Base-by-base conservation (phyloP, 2,888 invertebrate species). In the Coecobrya sp. region DNA sequence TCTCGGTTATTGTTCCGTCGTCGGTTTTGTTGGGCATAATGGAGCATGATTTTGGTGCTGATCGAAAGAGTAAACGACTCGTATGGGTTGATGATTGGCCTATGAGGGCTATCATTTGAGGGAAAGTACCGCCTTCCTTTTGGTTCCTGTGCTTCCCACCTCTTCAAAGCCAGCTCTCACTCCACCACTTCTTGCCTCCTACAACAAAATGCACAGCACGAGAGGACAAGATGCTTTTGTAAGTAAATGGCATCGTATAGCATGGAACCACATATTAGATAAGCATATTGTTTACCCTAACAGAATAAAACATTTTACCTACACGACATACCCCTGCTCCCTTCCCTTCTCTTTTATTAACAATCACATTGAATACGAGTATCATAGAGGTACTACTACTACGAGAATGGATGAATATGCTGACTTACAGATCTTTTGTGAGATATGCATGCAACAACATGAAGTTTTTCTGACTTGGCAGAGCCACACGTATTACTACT, bases 41-140 rank as follows among this genome's bases (percentile, higher is more conserved):
- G 93, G 94, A 86, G 94, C 93, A 94, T 94, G 93, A 94, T 94
- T 93, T 93, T 93, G 91, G 86, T 91, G 92, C 93, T 94, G 93
- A 94, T 94, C 93, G 94, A 93, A 92, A 94, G 85, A 91, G 93
- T 94, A 92, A 94, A 93, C 93, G 94, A 93, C 89, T 93, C 92
- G 93, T 91, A 93, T 93, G 93, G 92, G 93, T 86, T 92, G 93
- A 94, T 94, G 94, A 94, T 94, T 94, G 94, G 94, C 89, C 93
- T 93, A 93, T 93, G 93, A 94, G 90, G 94, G 94, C 93, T 94
- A 94, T 94, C 87, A 94, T 93, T 92, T 88, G 89, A 86, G 79
- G 82, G 16, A 92, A 92, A 89, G 93, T 89, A 89, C 92, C 93
- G 93, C 93, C 93, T 92, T 86, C 91, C 91, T 86, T 86, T 22